Evolutionary conservation across 2,888 invertebrate genomes (phyloP).

Genomic region (Desoria tigrina): DNA sequence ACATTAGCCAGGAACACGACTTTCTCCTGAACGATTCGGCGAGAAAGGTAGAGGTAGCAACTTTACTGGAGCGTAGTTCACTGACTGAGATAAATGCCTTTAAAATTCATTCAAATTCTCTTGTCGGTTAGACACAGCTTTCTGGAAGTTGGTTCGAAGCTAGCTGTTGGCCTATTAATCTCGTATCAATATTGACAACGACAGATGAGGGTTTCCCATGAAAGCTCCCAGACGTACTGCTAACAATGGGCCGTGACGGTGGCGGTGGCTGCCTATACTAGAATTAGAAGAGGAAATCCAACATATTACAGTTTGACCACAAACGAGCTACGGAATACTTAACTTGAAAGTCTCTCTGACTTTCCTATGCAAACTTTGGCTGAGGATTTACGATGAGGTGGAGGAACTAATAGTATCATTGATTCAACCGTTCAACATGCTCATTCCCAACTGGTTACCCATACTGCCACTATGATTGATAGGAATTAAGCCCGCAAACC

Average conservation of each 20-base stretch:
- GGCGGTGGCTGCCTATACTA: constrained; percentile 29
- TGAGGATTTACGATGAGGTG: no score
- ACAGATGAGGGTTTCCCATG: constrained; percentile 52
- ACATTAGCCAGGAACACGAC: no score
- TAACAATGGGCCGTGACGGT: constrained; percentile 46
- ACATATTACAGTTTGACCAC: constrained; percentile 1
- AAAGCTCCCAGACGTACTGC: constrained; percentile 47
- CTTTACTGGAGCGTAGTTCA: background rate
- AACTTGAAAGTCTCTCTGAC: background rate
- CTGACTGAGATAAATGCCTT: constrained; percentile 20
- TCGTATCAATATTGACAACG: constrained; percentile 54
- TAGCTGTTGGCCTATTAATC: constrained; percentile 54
- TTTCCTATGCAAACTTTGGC: background rate
- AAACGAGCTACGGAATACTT: background rate
- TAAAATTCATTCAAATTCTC: constrained; percentile 14
- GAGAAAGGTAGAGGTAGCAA: background rate
- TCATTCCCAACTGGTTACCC: no score
- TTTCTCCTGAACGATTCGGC: no score
- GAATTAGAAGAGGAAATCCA: background rate
- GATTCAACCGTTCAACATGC: no score
- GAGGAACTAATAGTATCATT: no score
- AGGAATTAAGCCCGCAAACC: no score
- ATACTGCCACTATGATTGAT: no score
- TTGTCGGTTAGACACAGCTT: constrained; percentile 49
- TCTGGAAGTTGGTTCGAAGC: constrained; percentile 54